Evolutionary conservation across 2,113 vertebrate species (phyloP).

Genomic region (Strix uralensis): DNA sequence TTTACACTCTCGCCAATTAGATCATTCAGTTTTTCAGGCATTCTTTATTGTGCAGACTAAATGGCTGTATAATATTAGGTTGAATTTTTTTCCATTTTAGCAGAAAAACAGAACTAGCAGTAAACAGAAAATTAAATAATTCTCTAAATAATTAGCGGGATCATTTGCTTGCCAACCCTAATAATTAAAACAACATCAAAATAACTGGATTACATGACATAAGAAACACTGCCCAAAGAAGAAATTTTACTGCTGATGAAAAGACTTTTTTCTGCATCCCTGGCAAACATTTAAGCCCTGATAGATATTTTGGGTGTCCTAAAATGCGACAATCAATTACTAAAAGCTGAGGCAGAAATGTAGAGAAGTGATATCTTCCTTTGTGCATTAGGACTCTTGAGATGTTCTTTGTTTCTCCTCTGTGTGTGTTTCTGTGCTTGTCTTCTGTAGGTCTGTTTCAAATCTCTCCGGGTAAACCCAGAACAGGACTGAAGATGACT

Average conservation of each 20-base stretch:
- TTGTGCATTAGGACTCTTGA: not conserved
- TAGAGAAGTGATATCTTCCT: not conserved
- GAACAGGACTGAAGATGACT: not conserved
- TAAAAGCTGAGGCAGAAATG: not conserved
- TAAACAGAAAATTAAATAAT: slow-evolving; percentile 17
- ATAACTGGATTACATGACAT: not conserved
- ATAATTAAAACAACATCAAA: not conserved
- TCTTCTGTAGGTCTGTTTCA: not conserved
- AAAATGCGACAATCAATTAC: not conserved
- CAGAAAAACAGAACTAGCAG: not conserved
- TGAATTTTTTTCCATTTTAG: not conserved
- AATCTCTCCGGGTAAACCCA: not conserved
- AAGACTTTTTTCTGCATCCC: not conserved
- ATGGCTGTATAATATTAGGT: not conserved
- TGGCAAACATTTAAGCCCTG: not conserved
- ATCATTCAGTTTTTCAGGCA: slow-evolving; percentile 9
- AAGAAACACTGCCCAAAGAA: not conserved
- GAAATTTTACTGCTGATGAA: not conserved
- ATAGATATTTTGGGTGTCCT: not conserved
- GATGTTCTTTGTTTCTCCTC: not conserved
- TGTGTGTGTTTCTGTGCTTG: rapidly evolving
- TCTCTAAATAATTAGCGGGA: not conserved
- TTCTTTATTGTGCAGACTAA: slow-evolving; percentile 1
- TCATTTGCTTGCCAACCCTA: not conserved
- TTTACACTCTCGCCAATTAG: slow-evolving; percentile 17